Base-by-base conservation (phyloP, 1,140 invertebrate species). In the Drosophila miranda region DNA sequence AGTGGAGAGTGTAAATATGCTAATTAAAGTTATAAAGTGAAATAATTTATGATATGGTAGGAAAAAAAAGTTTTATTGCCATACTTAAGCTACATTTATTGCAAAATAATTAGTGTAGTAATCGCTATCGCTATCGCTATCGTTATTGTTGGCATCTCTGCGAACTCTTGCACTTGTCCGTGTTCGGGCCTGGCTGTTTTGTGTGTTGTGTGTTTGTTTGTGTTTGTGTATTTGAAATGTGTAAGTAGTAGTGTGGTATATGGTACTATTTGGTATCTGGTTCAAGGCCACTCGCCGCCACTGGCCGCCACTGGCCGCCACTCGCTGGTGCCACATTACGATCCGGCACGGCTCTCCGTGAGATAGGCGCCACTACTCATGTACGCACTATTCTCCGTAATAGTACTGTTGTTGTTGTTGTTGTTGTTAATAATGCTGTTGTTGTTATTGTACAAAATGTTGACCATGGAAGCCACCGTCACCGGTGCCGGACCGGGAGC, bases 401-500 rank as follows among this genome's bases (percentile, higher is more conserved):
- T n/a, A 2, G 55, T 75, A 64, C 70, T 34, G 26, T 92, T 67
- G 45, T 54, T 89, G 77, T 45, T 80, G 69, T 92, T 23, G 23
- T 5, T 23, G 23, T 23, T 23, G 23, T 5, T 26, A 5, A 5
- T 26, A 5, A 5, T 26, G 23, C 23, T 26, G 23, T 26, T 34
- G 26, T 91, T 67, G 45, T 56, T 89, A 80, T 45, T 80, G 69
- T 92, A 93, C 88, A 91, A 92, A 91, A 76, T 93, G 92, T 80
- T 92, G 91, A 87, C 91, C 90, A 89, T 92, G 90, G 89, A 92
- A 87, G 69, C 91, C 64, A 92, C 92, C 60, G 93, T 91, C 73
- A 94, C 49, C 51, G 91, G 91, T 81, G 87, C 93, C 84, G 92
- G 93, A 73, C 94, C 94, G 78, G 51, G 26, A 8, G 44, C 59